Evolutionary conservation across 2,888 invertebrate species (phyloP).

Genomic region (Napeogenes inachia): DNA sequence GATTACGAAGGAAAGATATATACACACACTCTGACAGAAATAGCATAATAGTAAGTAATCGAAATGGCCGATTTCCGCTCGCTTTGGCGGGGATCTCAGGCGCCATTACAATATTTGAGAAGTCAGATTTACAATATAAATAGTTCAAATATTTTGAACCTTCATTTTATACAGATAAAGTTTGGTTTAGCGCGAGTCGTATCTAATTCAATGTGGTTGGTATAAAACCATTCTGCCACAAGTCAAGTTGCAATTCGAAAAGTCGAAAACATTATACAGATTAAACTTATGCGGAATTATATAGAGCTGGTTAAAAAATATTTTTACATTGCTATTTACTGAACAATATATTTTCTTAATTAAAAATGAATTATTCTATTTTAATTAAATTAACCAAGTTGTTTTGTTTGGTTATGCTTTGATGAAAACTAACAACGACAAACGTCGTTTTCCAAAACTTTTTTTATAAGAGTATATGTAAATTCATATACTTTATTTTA

Average conservation of each 20-base stretch:
- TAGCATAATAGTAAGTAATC: conserved; percentile 48
- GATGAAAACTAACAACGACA: no score
- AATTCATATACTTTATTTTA: no score
- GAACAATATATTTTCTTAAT: no score
- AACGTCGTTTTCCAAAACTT: no score
- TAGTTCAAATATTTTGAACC: conserved; percentile 12
- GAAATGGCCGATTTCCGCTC: conserved; percentile 58
- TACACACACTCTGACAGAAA: conserved; percentile 25
- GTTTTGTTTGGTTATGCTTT: no score
- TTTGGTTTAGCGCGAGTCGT: conserved; percentile 27
- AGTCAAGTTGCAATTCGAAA: conserved; percentile 64
- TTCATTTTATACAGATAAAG: conserved; percentile 18
- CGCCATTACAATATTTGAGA: conserved; percentile 59
- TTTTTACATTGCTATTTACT: no score
- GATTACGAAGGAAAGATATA: conserved; percentile 3
- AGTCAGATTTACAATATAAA: conserved; percentile 39
- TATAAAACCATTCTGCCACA: conserved; percentile 50
- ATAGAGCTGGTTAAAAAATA: conserved; percentile 36
- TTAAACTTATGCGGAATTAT: conserved; percentile 48
- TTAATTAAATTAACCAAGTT: no score
- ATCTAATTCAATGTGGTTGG: conserved; percentile 31
- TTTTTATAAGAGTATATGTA: no score
- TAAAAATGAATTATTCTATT: no score
- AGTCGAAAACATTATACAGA: conserved; percentile 66
- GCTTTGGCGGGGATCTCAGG: conserved; percentile 48